Conservation (phyloP, 2,797 vertebrate genomes). For the Catamblyrhynchus diadema region DNA sequence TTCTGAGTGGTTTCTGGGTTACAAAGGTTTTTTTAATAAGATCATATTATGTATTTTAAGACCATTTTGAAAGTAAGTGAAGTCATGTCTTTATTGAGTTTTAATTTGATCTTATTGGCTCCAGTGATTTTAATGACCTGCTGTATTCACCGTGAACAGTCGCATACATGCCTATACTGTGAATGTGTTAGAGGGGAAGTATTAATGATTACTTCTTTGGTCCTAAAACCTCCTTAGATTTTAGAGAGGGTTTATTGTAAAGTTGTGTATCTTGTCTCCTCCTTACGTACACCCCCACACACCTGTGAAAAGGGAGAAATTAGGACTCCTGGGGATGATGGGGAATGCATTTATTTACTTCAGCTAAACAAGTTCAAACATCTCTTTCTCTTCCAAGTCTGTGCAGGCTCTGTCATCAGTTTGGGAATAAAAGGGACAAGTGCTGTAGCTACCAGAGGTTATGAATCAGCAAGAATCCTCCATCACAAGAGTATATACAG, state of each 20-base stretch:
- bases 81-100: constrained; percentile 32
- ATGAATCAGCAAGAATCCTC: not conserved
- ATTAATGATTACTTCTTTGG: constrained; percentile 20
- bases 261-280: constrained; percentile 46
- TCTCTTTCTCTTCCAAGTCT: not conserved
- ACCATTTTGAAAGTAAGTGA: constrained; percentile 18
- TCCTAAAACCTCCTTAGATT: constrained; percentile 31
- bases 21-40: not conserved
- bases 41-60: constrained; percentile 8
- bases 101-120: constrained; percentile 26
- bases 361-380: not conserved
- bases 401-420: constrained; percentile 9
- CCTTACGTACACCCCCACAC: accelerated
- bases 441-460: not conserved
- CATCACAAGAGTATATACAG: not conserved
- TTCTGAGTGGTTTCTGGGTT: not conserved
- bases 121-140: not conserved
- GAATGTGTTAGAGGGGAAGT: constrained; percentile 55
- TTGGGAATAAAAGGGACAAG: not conserved
- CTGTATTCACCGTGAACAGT: not conserved
- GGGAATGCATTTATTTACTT: constrained; percentile 41
- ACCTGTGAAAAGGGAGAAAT: not conserved
- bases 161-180: not conserved
- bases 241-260: constrained; percentile 52
- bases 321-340: not conserved